These are phyloP conservation scores for Anhinga anhinga DNA, from an alignment of 2,113 vertebrate species.

Conservation along the genomic window DNA sequence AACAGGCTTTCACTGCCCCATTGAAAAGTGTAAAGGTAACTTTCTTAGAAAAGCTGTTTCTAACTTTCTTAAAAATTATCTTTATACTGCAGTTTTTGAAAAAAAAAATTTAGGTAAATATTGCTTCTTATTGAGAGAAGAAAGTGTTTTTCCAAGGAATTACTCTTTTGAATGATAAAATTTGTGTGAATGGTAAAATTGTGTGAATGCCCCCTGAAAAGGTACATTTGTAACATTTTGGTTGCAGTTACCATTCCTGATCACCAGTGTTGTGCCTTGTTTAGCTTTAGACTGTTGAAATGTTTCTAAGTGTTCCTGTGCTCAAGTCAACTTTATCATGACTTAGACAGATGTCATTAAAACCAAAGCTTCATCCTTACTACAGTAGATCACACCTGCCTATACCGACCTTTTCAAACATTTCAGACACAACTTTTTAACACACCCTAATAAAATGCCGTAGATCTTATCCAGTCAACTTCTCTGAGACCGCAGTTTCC, in stretches of 20 bases:
- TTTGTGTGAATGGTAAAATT: background rate
- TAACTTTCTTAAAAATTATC: background rate
- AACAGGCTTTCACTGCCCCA: background rate
- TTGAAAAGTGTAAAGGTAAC: background rate
- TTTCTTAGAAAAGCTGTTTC: background rate
- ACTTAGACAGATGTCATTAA: background rate
- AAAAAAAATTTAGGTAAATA: background rate
- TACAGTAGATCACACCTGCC: background rate
- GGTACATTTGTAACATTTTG: background rate
- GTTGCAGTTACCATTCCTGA: background rate
- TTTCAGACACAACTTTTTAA: conserved; percentile 29
- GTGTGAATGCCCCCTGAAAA: background rate
- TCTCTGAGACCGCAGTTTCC: background rate
- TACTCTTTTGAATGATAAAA: background rate
- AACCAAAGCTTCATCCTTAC: background rate
- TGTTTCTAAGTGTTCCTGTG: background rate
- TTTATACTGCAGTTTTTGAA: background rate
- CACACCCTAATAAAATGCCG: background rate
- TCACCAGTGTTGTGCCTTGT: background rate
- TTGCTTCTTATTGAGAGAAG: background rate
- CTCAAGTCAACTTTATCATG: background rate
- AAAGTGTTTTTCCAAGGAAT: background rate
- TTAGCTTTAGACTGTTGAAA: background rate
- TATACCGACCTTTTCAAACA: background rate
- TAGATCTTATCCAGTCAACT: background rate